Percentiles rank a stretch among this genome's conserved stretches.
Conservation (phyloP, 1,140 invertebrate genomes). For the Brachionus asplanchnoidis region DNA sequence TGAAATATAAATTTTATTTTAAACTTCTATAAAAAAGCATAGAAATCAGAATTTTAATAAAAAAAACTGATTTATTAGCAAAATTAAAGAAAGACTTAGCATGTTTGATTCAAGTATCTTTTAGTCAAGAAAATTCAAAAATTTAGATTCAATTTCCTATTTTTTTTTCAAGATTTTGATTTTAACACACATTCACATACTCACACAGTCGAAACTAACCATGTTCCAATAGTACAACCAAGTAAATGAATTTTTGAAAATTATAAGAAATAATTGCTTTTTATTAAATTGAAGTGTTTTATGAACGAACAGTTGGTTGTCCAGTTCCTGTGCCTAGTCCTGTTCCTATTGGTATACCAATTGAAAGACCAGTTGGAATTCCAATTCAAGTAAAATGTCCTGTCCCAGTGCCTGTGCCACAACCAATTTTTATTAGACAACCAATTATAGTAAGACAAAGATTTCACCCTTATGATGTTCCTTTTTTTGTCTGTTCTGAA, state of each 20-base stretch:
- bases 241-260: not conserved
- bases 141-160: not conserved
- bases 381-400: not conserved
- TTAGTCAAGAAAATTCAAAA: not conserved
- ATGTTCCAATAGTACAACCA: not conserved
- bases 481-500: not conserved
- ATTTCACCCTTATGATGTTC: not conserved
- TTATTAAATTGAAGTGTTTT: not conserved
- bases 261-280: not conserved
- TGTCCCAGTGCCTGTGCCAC: not conserved
- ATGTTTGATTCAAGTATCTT: not conserved
- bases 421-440: not conserved
- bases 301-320: not conserved
- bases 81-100: not conserved
- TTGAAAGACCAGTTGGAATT: not conserved
- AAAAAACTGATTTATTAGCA: not conserved
- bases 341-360: not conserved
- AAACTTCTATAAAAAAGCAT: not conserved
- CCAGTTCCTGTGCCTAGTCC: not conserved
- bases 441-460: conserved; percentile 1
- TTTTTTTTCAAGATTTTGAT: conserved; percentile 10
- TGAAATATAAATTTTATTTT: not conserved
- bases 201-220: not conserved
- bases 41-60: not conserved
- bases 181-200: not conserved